Conservation (phyloP, 1,140 invertebrate species). For the Drosophila ercepeae region DNA sequence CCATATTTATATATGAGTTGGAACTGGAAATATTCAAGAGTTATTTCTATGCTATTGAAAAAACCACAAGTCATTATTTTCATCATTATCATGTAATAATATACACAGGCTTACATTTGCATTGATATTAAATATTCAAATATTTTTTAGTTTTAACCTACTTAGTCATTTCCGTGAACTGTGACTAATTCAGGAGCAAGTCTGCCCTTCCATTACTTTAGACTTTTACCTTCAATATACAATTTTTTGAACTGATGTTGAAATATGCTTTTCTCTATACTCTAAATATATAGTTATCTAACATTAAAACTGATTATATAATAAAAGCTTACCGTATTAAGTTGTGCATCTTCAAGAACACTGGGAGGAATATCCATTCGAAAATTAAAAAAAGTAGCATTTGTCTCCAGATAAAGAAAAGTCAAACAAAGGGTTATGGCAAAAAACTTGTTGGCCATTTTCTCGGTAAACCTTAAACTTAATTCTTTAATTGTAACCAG, state of each 20-base stretch:
- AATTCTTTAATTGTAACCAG: background rate
- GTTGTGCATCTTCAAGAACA: background rate
- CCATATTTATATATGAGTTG: conserved; percentile 86
- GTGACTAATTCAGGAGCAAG: background rate
- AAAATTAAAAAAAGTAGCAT: background rate
- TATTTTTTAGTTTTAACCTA: background rate
- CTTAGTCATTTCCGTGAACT: background rate
- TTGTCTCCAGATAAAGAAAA: background rate
- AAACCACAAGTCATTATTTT: no score
- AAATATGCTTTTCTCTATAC: no score
- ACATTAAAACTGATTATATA: no score
- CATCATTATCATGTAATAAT: no score
- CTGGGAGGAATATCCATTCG: background rate
- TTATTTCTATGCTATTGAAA: no score
- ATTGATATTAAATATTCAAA: background rate
- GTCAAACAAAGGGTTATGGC: background rate
- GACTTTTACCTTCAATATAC: background rate
- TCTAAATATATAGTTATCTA: no score
- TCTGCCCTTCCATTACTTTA: background rate
- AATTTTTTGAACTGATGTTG: background rate
- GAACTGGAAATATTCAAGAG: conserved; percentile 76
- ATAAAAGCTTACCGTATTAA: background rate
- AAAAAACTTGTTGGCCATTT: background rate
- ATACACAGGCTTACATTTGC: no score
- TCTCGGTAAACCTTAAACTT: background rate